Evolutionary conservation across 2,113 vertebrate genomes (phyloP), one percentile per base, ranked within the genome.

Genomic region (Potamarius usumacintae): DNA sequence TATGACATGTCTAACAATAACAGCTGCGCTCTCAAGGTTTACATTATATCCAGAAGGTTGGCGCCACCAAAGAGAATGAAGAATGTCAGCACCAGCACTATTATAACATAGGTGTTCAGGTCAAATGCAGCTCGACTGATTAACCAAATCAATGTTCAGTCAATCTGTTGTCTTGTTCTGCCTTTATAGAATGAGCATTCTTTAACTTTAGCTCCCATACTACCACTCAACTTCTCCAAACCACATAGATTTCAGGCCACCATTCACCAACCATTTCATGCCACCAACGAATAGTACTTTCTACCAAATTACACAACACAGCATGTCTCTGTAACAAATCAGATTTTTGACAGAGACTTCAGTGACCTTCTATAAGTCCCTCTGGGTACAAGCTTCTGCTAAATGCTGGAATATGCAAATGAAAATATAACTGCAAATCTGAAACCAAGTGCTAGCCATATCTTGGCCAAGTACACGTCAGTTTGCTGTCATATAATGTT

Each of bases 1-100:
- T 83, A 84, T 84, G 50, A 69, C 50, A 84, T 48, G 27, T 7
- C 69, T 85, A 58, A 60, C 7, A 60, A 85, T 74, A 85, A 85
- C 30, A 60, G 34, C 48, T 80, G 78, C 30, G 14, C 22, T 78
- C 22, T 78, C 48, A 78, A 18, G 27, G 76, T 79, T 79, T 79
- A 53, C 12, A 8, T 79, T 79, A 55, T 27, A 27, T 79, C 6
- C 5, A 53, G 11, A 17, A 55, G 12, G 52, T 15, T 55, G 25
- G 50, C 6, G n/a, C 72, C 34, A 50, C 20, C 42, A 76, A 76
- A 76, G 15, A 48, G 30, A 50, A 52, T 53, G 50, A 53, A 53
- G 2, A 55, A 78, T 55, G 12, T 55, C 72, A 50, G 72, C 42
- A 50, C 18, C 17, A 42, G 9, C 10, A 76, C 8, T 12, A 76